Conservation (phyloP, 1,140 invertebrate genomes). For the Caenorhabditis inopinata region DNA sequence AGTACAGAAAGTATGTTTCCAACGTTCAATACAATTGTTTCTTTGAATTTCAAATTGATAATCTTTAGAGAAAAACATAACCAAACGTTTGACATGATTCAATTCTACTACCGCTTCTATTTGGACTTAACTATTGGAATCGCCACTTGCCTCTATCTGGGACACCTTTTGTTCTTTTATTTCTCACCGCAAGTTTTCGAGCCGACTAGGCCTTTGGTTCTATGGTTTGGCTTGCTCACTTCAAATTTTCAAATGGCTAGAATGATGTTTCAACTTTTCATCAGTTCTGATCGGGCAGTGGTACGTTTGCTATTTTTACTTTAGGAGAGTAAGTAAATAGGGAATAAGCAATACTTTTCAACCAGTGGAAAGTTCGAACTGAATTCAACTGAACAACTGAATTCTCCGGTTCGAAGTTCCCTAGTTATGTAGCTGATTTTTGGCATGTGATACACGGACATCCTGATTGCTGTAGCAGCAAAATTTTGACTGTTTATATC, state of each 20-base stretch:
- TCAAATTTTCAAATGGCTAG: constrained; percentile 8
- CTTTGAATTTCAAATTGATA: no score
- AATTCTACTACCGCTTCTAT: constrained; percentile 8
- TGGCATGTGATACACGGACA: no score
- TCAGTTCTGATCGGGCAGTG: not conserved
- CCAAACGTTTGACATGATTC: not conserved
- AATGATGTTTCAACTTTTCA: constrained; percentile 18
- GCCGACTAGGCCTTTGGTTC: not conserved
- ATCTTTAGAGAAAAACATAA: not conserved
- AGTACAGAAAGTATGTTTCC: not conserved
- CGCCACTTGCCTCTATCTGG: not conserved
- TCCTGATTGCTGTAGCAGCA: no score
- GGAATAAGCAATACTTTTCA: not conserved
- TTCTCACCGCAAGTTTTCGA: not conserved
- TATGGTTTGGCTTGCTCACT: not conserved
- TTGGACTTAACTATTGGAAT: not conserved
- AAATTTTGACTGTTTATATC: no score
- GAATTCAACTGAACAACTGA: no score
- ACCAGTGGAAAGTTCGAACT: no score
- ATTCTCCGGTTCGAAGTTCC: no score
- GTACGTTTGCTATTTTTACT: not conserved
- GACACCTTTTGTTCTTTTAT: not conserved
- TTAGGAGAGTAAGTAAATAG: no score
- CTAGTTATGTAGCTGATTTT: no score
- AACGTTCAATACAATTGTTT: not conserved